A percentile compares a stretch with the other conserved stretches of the same genome.
Conservation (phyloP, 2,797 vertebrate genomes). For the Lindbergichthys nudifrons region DNA sequence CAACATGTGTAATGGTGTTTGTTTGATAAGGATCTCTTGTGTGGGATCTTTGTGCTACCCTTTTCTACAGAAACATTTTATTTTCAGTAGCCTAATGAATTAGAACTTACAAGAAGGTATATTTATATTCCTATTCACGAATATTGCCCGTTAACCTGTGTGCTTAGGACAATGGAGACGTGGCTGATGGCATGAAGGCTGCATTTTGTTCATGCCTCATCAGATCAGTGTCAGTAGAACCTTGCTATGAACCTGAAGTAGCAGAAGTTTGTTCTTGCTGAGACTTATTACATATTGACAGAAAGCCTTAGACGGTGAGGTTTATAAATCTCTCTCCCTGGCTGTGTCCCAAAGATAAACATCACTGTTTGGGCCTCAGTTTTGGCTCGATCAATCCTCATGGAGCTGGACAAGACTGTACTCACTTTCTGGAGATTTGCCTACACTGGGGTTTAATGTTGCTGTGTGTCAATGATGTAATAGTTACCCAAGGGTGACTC, state of each 20-base stretch:
- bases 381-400: constrained; percentile 33
- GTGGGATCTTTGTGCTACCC: neutral
- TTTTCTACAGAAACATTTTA: neutral
- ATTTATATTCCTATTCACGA: neutral
- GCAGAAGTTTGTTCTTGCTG: constrained; percentile 25
- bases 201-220: constrained; percentile 28
- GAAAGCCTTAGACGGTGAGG: neutral
- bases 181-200: neutral
- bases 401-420: constrained; percentile 41
- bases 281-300: constrained; percentile 27
- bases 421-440: constrained; percentile 54
- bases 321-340: constrained; percentile 37
- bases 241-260: constrained; percentile 26
- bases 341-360: constrained; percentile 22
- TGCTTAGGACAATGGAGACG: neutral
- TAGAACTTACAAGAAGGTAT: neutral
- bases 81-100: neutral
- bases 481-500: constrained; percentile 37
- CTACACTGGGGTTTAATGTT: constrained; percentile 28
- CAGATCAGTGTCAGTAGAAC: constrained; percentile 30
- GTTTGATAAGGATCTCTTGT: neutral
- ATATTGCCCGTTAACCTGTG: neutral
- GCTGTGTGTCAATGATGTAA: constrained; percentile 39
- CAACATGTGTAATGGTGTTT: neutral
- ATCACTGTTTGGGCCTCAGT: constrained; percentile 14